These are phyloP conservation scores for Sapajus apella DNA, from an alignment of 2,113 vertebrate genomes.

Conservation along the genomic window DNA sequence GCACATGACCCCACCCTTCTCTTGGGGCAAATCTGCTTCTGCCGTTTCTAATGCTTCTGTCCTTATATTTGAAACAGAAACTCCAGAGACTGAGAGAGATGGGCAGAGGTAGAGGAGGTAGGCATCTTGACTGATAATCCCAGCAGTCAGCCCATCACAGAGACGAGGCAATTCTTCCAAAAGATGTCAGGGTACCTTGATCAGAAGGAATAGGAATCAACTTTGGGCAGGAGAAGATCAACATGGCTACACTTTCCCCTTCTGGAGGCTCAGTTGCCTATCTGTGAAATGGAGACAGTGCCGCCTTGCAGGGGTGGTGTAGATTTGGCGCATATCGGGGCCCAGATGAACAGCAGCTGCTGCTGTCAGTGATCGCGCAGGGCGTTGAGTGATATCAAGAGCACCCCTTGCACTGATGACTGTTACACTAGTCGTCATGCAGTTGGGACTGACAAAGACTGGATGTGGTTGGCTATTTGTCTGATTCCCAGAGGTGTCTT, in stretches of 20 bases:
- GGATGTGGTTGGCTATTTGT: accelerated
- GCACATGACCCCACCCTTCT: not conserved
- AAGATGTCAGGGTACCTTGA: accelerated
- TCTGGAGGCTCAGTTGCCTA: not conserved
- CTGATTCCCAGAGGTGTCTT: not conserved
- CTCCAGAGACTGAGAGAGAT: not conserved
- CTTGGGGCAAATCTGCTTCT: accelerated
- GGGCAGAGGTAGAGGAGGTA: not conserved
- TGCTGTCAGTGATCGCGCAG: accelerated
- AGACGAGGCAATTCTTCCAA: not conserved
- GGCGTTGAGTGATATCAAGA: accelerated
- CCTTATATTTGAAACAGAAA: not conserved
- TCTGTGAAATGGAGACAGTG: not conserved
- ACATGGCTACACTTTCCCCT: accelerated
- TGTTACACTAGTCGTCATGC: accelerated
- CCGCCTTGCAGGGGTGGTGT: accelerated
- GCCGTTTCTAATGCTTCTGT: not conserved
- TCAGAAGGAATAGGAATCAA: not conserved
- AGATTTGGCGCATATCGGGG: accelerated
- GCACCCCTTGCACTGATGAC: accelerated
- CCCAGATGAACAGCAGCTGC: accelerated
- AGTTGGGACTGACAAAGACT: accelerated
- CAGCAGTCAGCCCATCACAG: accelerated
- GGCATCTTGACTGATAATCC: not conserved
- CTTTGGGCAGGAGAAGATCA: not conserved